Evolutionary conservation across 2,113 vertebrate species (phyloP).

Genomic region (Brachirus orientalis): DNA sequence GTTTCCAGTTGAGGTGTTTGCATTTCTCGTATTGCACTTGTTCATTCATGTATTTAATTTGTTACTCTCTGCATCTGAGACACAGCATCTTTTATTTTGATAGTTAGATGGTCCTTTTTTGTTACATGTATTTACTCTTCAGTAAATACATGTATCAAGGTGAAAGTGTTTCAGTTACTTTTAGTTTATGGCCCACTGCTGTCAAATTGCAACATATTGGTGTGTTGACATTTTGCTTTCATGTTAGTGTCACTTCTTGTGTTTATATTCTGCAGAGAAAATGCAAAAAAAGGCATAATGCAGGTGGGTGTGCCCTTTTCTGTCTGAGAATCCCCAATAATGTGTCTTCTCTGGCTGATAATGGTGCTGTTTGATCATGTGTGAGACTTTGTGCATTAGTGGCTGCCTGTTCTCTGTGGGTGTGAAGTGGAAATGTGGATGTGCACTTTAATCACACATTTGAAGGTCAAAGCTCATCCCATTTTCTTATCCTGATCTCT

Average conservation of each 20-base stretch:
- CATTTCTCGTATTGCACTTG: too few species aligned
- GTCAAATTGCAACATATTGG: background rate
- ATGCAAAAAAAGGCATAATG: background rate
- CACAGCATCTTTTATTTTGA: too few species aligned
- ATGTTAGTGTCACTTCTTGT: too few species aligned
- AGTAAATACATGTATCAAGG: too few species aligned
- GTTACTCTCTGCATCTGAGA: too few species aligned
- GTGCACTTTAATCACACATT: conserved; percentile 7
- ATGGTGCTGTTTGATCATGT: background rate
- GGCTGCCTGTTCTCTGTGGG: background rate
- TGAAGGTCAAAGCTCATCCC: conserved; percentile 14
- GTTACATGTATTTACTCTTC: too few species aligned
- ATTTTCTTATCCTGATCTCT: conserved; percentile 15
- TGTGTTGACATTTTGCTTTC: too few species aligned
- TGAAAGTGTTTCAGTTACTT: too few species aligned
- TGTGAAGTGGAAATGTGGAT: background rate
- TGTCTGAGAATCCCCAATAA: conserved; percentile 56
- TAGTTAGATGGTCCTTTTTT: too few species aligned
- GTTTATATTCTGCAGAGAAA: background rate
- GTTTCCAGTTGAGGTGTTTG: too few species aligned
- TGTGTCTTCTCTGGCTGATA: conserved; percentile 28
- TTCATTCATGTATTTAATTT: too few species aligned
- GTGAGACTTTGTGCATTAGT: background rate
- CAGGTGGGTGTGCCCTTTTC: conserved; percentile 45
- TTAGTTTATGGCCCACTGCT: too few species aligned